phyloP scores from a whole-genome alignment of 2,797 vertebrate genomes.

The Pelodytes ibericus region DNA sequence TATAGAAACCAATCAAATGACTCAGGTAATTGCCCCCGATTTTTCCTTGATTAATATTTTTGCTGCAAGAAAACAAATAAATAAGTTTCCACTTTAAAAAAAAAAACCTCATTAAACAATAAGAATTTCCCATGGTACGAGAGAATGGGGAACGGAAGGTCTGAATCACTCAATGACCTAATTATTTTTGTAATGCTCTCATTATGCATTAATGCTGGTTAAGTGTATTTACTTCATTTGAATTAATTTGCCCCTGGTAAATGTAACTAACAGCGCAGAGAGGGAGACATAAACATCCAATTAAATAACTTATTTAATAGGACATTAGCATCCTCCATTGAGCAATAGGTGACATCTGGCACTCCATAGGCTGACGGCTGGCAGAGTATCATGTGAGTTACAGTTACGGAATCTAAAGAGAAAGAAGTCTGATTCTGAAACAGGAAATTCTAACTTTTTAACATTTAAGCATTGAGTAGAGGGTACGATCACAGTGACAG shows the following conservation, averaged over 20 bases:
- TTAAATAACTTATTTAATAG: not conserved
- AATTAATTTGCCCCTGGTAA: conserved; percentile 9
- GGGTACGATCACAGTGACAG: too few relatives aligned
- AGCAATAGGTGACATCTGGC: too few relatives aligned
- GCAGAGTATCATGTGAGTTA: too few relatives aligned
- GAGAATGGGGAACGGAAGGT: conserved; percentile 1
- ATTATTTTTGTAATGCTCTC: conserved; percentile 7
- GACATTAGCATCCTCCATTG: not conserved
- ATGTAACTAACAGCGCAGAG: not conserved
- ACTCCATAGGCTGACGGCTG: too few relatives aligned
- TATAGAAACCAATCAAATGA: too few relatives aligned
- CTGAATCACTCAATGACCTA: conserved; percentile 6
- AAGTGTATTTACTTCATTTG: conserved; percentile 10
- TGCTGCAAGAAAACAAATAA: conserved; percentile 4
- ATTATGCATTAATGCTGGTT: conserved; percentile 3
- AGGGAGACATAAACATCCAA: not conserved
- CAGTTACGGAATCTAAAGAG: too few relatives aligned
- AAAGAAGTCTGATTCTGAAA: too few relatives aligned
- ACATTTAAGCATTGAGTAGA: too few relatives aligned
- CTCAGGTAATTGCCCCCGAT: too few relatives aligned
- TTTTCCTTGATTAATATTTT: conserved; percentile 3
- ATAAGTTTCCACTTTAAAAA: not conserved
- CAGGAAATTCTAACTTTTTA: too few relatives aligned
- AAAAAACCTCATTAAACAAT: too few relatives aligned
- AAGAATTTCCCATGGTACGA: not conserved